A percentile compares a stretch with the other conserved stretches of the same genome.
phyloP scores from a whole-genome alignment of 2,888 invertebrate genomes.

The Drosophila vallismaia region DNA sequence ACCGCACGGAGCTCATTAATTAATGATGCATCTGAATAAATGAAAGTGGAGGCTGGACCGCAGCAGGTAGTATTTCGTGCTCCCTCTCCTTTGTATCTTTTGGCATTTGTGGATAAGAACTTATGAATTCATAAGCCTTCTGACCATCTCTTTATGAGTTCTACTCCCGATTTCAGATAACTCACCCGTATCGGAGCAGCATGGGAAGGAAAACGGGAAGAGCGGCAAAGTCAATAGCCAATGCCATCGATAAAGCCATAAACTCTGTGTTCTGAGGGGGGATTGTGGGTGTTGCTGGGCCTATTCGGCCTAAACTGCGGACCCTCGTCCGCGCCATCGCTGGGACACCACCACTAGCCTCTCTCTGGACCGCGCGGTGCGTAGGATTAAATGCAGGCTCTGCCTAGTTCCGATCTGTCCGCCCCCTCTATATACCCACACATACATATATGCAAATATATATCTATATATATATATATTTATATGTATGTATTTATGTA shows the following conservation, averaged over 20 bases:
- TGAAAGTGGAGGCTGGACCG: constrained; percentile 20
- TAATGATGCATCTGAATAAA: constrained; percentile 56
- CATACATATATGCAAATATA: constrained; percentile 11
- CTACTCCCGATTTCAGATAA: constrained; percentile 5
- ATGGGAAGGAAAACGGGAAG: constrained; percentile 37
- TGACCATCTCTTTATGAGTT: constrained; percentile 57
- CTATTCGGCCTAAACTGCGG: constrained; percentile 34
- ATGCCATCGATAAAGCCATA: constrained; percentile 76
- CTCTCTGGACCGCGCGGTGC: constrained; percentile 50
- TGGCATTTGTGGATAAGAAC: constrained; percentile 55
- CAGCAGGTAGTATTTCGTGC: constrained; percentile 33
- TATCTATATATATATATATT: neutral
- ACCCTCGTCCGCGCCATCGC: constrained; percentile 1
- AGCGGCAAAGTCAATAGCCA: constrained; percentile 76
- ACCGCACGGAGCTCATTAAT: constrained; percentile 55
- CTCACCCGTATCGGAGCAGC: constrained; percentile 14
- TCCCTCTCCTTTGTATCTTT: constrained; percentile 34
- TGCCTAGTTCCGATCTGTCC: constrained; percentile 39
- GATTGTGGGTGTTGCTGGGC: constrained; percentile 19
- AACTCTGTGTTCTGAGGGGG: constrained; percentile 46
- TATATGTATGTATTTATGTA: neutral
- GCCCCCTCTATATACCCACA: constrained; percentile 9
- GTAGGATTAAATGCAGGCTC: constrained; percentile 63
- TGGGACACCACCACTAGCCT: constrained; percentile 32
- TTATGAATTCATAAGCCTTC: constrained; percentile 74